Evolutionary conservation across 2,113 vertebrate genomes (phyloP), one percentile per base, ranked within the genome.

Genomic region (Epinephelus cyanopodus): DNA sequence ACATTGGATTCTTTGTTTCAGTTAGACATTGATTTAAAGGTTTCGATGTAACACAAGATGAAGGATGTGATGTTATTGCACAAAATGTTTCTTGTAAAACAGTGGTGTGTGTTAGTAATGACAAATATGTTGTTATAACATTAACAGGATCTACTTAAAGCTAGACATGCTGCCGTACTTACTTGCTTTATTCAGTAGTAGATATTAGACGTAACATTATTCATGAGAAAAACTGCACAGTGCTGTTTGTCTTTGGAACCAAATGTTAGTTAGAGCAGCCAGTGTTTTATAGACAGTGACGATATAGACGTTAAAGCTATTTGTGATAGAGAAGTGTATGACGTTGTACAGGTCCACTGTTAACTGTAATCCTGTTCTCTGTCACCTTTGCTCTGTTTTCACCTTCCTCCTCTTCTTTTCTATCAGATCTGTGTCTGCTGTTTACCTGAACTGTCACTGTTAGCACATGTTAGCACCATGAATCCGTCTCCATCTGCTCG

Each of bases 251-350:
- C 23, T 45, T 62, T 48, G 18, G 19, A 50, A 18, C 3, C 42
- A 37, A 75, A 61, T 62, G 21, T 47, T 71, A 14, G 21, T 37
- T n/a, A 53, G n/a, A 70, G 57, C 8, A 75, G 77, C 23, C 63
- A 66, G 23, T 48, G 64, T 6, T 66, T 18, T 18, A 12, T 64
- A 45, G 57, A 27, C 10, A 1, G 39, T 63, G 8, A 29, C 11
- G 0, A 53, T 57, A 14, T 3, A 45, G 21, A 53, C 53, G n/a
- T 5, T 57, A 18, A 42, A 47, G 68, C 18, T 17, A 13, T 18
- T 12, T 68, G 54, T 10, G 23, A 3, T 25, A 48, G 37, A 58
- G 60, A 48, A 3, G 17, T 14, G 5, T 21, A 6, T n/a, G 17
- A 61, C 4, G 23, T 42, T 56, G 60, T 23, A 48, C 50, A 56